A percentile compares a stretch with the other conserved stretches of the same genome.
phyloP scores from a whole-genome alignment of 2,888 invertebrate genomes.

The Heliconius erato region DNA sequence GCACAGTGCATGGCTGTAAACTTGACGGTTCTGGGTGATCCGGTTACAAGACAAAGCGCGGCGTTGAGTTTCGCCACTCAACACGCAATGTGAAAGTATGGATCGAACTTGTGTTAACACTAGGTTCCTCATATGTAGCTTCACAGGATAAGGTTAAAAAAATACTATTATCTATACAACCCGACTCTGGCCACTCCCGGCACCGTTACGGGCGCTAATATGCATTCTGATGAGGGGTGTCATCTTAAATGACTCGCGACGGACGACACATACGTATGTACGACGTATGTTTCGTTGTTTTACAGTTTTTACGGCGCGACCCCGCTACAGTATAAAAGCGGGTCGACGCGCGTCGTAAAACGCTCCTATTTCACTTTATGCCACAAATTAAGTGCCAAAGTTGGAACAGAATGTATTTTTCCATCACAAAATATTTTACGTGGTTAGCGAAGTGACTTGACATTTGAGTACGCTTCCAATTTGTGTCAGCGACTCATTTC shows the following conservation, averaged over 20 bases:
- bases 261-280: background rate
- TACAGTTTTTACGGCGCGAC: constrained; percentile 27
- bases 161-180: background rate
- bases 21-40: too few relatives aligned
- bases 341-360: constrained; percentile 35
- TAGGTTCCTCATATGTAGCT: too few relatives aligned
- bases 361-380: constrained; percentile 39
- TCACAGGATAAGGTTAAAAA: too few relatives aligned
- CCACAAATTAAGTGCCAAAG: constrained; percentile 39
- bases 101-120: too few relatives aligned
- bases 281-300: constrained; percentile 6
- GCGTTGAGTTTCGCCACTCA: too few relatives aligned
- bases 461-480: background rate
- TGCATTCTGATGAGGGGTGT: background rate
- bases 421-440: constrained; percentile 30
- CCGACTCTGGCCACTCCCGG: background rate
- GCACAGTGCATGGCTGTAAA: too few relatives aligned
- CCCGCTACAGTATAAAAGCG: constrained; percentile 36
- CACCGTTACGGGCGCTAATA: background rate
- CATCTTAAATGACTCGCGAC: background rate
- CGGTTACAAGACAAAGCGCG: too few relatives aligned
- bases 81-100: too few relatives aligned
- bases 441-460: background rate
- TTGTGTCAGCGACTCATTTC: background rate
- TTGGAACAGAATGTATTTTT: constrained; percentile 29